Evolutionary conservation across 1,140 invertebrate species (phyloP).

Genomic region (Gryllus bimaculatus): DNA sequence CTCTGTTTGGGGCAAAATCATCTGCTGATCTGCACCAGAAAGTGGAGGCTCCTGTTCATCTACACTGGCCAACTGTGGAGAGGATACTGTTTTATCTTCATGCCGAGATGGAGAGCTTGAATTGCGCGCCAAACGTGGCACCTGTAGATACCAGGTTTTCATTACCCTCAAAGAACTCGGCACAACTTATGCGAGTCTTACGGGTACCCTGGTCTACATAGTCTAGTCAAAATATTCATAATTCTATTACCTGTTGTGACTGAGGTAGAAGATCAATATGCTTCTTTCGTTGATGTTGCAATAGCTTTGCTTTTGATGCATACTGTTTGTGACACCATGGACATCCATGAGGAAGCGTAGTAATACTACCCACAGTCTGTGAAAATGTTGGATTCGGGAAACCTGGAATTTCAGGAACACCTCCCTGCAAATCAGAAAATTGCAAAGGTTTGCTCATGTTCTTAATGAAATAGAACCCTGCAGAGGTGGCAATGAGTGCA

Average conservation of each 20-base stretch:
- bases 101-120: neutral
- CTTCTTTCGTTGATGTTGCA: conserved; percentile 71
- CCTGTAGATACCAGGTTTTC: neutral
- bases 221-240: neutral
- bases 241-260: conserved; percentile 26
- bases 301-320: conserved; percentile 67
- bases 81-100: conserved; percentile 8
- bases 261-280: conserved; percentile 44
- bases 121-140: conserved; percentile 7
- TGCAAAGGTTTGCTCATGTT: neutral
- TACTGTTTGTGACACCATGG: conserved; percentile 79
- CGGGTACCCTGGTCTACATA: neutral
- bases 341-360: conserved; percentile 63
- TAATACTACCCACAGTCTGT: conserved; percentile 61
- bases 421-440: conserved; percentile 27
- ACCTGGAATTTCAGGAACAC: conserved; percentile 36
- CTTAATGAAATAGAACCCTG: neutral
- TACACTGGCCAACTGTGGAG: neutral
- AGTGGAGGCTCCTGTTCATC: neutral
- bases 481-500: too few species aligned
- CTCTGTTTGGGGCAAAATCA: neutral
- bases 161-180: neutral
- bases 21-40: neutral
- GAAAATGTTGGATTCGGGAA: conserved; percentile 53
- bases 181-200: neutral